Evolutionary conservation across 2,113 vertebrate genomes (phyloP).

Genomic region (Hemibagrus wyckioides): DNA sequence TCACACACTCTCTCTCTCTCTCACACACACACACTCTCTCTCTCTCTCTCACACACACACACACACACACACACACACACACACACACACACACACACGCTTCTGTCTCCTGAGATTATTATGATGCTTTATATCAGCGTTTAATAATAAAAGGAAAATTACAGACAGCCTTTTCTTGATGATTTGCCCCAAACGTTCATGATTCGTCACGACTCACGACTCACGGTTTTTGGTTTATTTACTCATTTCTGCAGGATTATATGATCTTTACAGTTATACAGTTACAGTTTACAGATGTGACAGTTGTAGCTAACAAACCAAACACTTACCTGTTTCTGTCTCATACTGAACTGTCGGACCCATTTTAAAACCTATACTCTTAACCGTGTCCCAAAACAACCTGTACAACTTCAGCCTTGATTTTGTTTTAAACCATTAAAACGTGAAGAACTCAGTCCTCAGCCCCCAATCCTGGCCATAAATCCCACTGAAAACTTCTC

Average conservation of each 20-base stretch:
- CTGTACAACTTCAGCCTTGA: not conserved
- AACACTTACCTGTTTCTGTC: constrained; percentile 21
- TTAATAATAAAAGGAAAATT: not conserved
- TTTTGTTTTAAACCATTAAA: not conserved
- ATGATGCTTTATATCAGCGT: no score
- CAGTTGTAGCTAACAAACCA: not conserved
- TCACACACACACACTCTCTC: no score
- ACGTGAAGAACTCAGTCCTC: not conserved
- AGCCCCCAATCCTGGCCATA: not conserved
- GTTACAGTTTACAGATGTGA: not conserved
- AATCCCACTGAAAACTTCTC: fast-evolving
- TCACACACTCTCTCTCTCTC: no score
- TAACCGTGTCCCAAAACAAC: not conserved
- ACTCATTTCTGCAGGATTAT: not conserved
- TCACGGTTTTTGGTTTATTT: not conserved
- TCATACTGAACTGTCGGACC: constrained; percentile 1
- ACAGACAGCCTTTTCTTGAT: not conserved
- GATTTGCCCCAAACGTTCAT: no score
- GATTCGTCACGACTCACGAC: no score
- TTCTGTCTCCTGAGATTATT: no score
- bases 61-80: no score
- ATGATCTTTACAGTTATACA: not conserved
- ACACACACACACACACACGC: no score
- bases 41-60: no score
- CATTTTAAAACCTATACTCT: not conserved